Conservation (phyloP, 1,140 invertebrate species). For the Hylyphantes graminicola region DNA sequence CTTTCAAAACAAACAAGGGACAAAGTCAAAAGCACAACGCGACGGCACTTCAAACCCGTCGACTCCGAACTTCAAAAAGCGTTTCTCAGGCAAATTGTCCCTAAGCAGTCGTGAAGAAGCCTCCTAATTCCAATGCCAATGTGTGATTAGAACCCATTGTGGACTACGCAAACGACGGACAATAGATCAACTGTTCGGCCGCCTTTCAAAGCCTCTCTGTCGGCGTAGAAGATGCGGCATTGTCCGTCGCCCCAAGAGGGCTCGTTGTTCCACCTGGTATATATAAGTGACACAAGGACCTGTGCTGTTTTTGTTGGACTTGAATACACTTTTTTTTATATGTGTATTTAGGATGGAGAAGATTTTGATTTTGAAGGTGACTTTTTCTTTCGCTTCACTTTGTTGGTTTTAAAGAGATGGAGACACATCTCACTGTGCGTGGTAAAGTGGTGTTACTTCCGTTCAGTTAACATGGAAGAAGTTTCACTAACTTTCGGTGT, state of each 20-base stretch:
- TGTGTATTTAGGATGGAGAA: slow-evolving; percentile 5
- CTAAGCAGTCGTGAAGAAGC: slow-evolving; percentile 21
- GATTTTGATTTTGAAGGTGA: slow-evolving; percentile 44
- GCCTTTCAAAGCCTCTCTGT: slow-evolving; percentile 40
- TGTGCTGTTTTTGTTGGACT: neutral
- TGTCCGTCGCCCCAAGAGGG: slow-evolving; percentile 32
- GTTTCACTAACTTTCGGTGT: no score
- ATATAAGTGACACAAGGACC: slow-evolving; percentile 28
- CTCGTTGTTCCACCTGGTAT: slow-evolving; percentile 21
- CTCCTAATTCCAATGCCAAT: slow-evolving; percentile 53
- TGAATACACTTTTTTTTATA: neutral
- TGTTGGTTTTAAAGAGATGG: neutral
- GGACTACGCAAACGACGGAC: slow-evolving; percentile 36
- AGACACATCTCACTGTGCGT: neutral
- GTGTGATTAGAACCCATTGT: slow-evolving; percentile 42
- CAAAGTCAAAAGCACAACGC: neutral
- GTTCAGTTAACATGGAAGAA: no score
- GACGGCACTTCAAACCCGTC: neutral
- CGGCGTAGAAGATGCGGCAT: slow-evolving; percentile 43
- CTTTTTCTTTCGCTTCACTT: neutral
- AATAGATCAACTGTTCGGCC: slow-evolving; percentile 46
- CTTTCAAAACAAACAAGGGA: neutral
- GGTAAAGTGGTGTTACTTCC: no score
- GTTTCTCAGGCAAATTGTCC: slow-evolving; percentile 16
- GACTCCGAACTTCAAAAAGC: neutral